Evolutionary conservation across 2,797 vertebrate genomes (phyloP).

Genomic region (Cheirogaleus major): DNA sequence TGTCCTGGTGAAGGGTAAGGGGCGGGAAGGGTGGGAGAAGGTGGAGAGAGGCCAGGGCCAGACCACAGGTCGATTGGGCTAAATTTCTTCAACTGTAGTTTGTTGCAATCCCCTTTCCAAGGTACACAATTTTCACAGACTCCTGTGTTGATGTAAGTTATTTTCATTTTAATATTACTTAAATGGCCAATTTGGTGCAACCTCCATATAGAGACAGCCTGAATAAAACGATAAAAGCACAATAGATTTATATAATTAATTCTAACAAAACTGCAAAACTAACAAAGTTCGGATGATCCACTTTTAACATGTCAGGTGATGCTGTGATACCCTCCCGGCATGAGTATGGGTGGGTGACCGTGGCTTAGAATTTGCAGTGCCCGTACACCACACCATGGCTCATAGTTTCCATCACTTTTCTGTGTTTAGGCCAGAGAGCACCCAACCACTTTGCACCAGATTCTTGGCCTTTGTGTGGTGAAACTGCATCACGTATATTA

Average conservation of each 20-base stretch:
- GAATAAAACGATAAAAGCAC: neutral
- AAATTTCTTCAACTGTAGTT: neutral
- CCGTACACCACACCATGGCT: rapidly evolving
- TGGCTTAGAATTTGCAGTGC: neutral
- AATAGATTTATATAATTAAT: neutral
- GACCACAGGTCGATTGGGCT: neutral
- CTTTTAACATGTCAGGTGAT: neutral
- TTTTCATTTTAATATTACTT: neutral
- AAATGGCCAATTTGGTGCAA: neutral
- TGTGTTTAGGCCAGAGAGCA: neutral
- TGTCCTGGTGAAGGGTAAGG: neutral
- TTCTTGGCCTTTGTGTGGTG: neutral
- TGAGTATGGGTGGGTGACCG: rapidly evolving
- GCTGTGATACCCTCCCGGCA: rapidly evolving
- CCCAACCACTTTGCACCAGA: rapidly evolving
- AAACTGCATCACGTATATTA: rapidly evolving
- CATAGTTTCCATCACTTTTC: rapidly evolving
- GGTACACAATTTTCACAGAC: neutral
- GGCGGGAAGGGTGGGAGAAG: rapidly evolving
- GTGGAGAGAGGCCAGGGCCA: neutral
- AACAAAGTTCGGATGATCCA: neutral
- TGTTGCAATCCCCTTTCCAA: neutral
- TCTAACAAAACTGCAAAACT: neutral
- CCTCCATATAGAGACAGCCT: neutral
- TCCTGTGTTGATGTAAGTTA: neutral